Evolutionary conservation across 2,888 invertebrate genomes (phyloP), one percentile per base, ranked within the genome.

Genomic region (Mimumesa dahlbomi): DNA sequence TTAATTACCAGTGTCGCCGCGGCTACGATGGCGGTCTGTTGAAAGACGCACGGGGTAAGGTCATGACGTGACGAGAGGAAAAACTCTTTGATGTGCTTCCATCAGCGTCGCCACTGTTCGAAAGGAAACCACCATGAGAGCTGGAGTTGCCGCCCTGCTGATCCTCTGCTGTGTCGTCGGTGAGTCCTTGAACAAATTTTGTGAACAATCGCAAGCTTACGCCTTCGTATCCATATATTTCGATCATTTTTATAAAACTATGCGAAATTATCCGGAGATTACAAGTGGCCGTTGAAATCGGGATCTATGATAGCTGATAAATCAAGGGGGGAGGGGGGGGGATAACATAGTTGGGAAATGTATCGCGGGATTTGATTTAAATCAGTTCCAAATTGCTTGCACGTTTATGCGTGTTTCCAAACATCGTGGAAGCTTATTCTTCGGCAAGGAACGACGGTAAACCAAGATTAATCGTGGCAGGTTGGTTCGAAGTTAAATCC

Each of bases 161-260:
- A 72, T 87, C 73, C 77, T 86, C 69, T 83, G 77, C 77, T 85
- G 79, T 75, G 78, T 78, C 57, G 77, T 86, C 75, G 87, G 87
- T 87, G 82, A 87, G 87, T 87, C 64, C 45, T 45, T 57, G 13
- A 31, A 58, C n/a, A n/a, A n/a, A n/a, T n/a, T n/a, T n/a, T n/a
- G n/a, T n/a, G n/a, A n/a, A n/a, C n/a, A n/a, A n/a, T n/a, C n/a
- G n/a, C n/a, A n/a, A n/a, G n/a, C n/a, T n/a, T n/a, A n/a, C n/a
- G n/a, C n/a, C n/a, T n/a, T n/a, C n/a, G n/a, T 29, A 21, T 36
- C 50, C 54, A 53, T 22, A 6, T 40, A 6, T 29, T 19, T 75
- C 45, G 46, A 48, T 16, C n/a, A n/a, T n/a, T n/a, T n/a, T n/a
- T n/a, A n/a, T n/a, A n/a, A n/a, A n/a, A n/a, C n/a, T n/a, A n/a